Evolutionary conservation across 2,888 invertebrate species (phyloP), one percentile per base, ranked within the genome.

Genomic region (Myopa testacea): DNA sequence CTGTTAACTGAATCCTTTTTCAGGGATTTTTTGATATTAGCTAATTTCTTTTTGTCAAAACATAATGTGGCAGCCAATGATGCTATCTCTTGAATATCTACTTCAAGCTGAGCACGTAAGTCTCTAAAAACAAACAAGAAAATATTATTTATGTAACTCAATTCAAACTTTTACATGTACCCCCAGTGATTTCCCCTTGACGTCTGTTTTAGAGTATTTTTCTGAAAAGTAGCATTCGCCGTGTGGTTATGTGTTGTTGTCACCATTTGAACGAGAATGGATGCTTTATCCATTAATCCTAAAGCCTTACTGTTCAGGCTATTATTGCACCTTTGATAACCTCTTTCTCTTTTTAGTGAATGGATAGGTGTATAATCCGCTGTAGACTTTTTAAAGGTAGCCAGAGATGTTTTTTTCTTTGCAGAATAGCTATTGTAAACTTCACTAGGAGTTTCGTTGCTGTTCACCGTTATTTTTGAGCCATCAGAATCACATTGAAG

Each of bases 111-210:
- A 0, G 99, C 99, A 81, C 99, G 91, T 76, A 98, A 90, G 89
- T 99, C 99, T 0, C 98, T 98, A 60, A 34, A 74, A 50, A 63
- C 16, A 55, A 26, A 12, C 63, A 63, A 58, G 14, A 10, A 69
- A 55, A 6, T 5, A 65, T 26, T 12, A 45, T 45, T 45, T 45
- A 26, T 34, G n/a, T 60, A 26, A 72, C 12, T 14, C 16, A 26
- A 12, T 58, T 14, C n/a, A 16, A 71, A 4, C 7, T n/a, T 45
- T 73, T 55, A 12, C 26, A 70, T 37, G 7, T 80, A 88, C 88
- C 98, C 98, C 96, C 98, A 99, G 89, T 98, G 98, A 86, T 97
- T 96, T 50, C 95, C 93, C 86, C 94, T 94, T 80, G 93, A 92
- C 38, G 96, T 95, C 83, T 94, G 94, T 88, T 97, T 98, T 71